Evolutionary conservation across 2,113 vertebrate species (phyloP), one percentile per base, ranked within the genome.

Genomic region (Apaloderma vittatum): DNA sequence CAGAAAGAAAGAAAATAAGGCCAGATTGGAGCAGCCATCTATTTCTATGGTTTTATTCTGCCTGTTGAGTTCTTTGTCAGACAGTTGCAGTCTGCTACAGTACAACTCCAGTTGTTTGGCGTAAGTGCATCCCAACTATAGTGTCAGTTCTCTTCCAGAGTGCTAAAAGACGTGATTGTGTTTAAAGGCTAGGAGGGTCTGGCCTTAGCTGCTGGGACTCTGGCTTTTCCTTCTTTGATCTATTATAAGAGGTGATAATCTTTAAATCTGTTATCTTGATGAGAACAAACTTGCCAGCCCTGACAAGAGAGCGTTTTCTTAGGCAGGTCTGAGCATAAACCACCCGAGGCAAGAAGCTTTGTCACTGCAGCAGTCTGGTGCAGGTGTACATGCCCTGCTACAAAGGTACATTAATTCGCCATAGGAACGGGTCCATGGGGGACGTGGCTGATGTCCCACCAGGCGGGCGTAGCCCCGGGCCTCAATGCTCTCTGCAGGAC

Each of bases 21-120:
- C 80, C 76, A 75, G 59, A 45, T n/a, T 91, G 80, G 87, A 84
- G 65, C 83, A 84, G 57, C 73, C 62, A 4, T 84, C 63, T 91
- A 46, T 87, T 65, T 93, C 79, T 48, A 18, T 55, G 40, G 46
- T 43, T 86, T 90, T 85, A 21, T 86, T 88, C 63, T 93, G 62
- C 71, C 68, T 45, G 88, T 51, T 48, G 65, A 88, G 72, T 30
- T 86, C 86, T 94, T 83, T 92, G 74, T 94, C 77, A 79, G 68
- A 20, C 21, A 34, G 26, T 19, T 86, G 32, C 52, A 80, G 40
- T 65, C 46, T 88, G 78, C 62, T 71, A 18, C 23, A 65, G 65
- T 62, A 8, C 16, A 30, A 34, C 32, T 75, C 37, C 36, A 52
- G 65, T 77, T 80, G 34, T 94, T 81, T 90, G 80, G 70, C 74